Evolutionary conservation across 1,140 invertebrate species (phyloP), one percentile per base, ranked within the genome.

Genomic region (Aphaenogaster ashmeadi): DNA sequence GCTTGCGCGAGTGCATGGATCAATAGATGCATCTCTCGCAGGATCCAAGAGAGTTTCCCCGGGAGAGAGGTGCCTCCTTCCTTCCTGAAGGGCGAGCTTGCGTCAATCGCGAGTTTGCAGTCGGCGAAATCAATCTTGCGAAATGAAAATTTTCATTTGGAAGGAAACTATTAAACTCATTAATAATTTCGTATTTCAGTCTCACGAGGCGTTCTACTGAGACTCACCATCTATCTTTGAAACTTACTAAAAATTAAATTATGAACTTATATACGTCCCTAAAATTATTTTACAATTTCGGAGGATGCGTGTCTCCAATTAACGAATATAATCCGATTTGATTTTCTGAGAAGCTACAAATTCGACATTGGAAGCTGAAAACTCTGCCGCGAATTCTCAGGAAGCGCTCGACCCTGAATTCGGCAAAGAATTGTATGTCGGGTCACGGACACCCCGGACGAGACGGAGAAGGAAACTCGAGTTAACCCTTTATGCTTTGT

Each of bases 21-120:
- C 80, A 84, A 84, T 84, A 84, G n/a, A 75, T 84, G 54, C 69
- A 84, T 75, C 9, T 66, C 64, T 84, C 41, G 69, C 54, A 60
- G 80, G 41, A 75, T 84, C 41, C 67, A 62, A 74, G 67, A 41
- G 66, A 15, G 60, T 58, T 50, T 44, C 9, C 67, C 67, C 69
- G 67, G 54, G 80, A 83, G 38, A 62, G 69, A 64, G 64, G 13
- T 47, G 6, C 4, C 15, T 13, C 41, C 44, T n/a, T 58, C 27
- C 33, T 38, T 21, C n/a, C 41, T 11, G 18, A 50, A 74, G 58
- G 44, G 5, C 69, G 36, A 41, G 8, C 18, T 84, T 7, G 27
- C 18, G 1, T 60, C 18, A 36, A 47, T 18, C 27, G 41, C 18
- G 13, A 50, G 9, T 75, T 69, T n/a, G 41, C 18, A 47, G 8